Evolutionary conservation across 2,888 invertebrate species (phyloP).

Genomic region (Diaphora mendica): DNA sequence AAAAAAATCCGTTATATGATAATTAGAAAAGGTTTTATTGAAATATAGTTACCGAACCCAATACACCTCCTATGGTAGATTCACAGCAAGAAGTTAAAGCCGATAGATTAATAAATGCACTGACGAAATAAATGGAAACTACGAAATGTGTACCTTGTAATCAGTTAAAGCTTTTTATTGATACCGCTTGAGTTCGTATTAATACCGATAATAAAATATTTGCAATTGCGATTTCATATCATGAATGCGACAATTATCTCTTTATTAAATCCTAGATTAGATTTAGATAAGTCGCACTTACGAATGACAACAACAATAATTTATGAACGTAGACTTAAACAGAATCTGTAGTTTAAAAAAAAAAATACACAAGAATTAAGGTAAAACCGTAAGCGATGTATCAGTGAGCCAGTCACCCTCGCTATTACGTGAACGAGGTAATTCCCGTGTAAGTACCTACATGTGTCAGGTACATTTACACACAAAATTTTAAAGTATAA

Average conservation of each 20-base stretch:
- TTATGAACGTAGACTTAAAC: neutral
- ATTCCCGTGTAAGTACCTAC: too few relatives aligned
- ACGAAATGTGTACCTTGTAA: neutral
- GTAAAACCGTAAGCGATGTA: too few relatives aligned
- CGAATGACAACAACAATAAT: neutral
- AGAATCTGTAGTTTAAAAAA: neutral
- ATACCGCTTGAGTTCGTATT: neutral
- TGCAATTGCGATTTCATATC: conserved; percentile 4
- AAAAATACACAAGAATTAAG: too few relatives aligned
- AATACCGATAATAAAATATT: neutral
- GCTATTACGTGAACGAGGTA: too few relatives aligned
- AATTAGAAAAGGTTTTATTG: neutral
- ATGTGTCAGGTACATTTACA: too few relatives aligned
- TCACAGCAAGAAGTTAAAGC: neutral
- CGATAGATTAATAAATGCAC: neutral
- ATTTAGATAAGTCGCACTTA: neutral
- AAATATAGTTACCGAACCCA: neutral
- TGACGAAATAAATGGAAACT: too few relatives aligned
- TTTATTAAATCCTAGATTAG: conserved; percentile 14
- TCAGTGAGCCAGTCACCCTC: too few relatives aligned
- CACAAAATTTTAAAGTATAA: too few relatives aligned
- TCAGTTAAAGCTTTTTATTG: neutral
- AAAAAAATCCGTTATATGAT: neutral
- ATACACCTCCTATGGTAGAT: neutral
- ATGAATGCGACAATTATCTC: conserved; percentile 3